Evolutionary conservation across 2,797 vertebrate genomes (phyloP).

Genomic region (Potorous gilbertii): DNA sequence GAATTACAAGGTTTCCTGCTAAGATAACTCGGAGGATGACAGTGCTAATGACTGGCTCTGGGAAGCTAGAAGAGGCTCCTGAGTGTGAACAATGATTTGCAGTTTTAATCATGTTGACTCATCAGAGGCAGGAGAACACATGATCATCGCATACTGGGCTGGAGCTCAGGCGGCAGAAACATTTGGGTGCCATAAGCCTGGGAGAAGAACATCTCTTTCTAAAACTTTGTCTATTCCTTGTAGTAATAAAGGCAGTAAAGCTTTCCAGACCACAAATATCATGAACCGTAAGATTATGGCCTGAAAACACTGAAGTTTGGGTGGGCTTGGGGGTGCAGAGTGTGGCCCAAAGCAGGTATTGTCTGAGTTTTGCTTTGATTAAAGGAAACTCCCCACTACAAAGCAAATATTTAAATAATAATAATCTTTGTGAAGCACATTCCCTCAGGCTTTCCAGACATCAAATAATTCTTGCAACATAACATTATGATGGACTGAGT

Average conservation of each 20-base stretch:
- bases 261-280: not conserved
- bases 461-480: constrained; percentile 1
- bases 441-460: constrained; percentile 8
- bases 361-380: not conserved
- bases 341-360: not conserved
- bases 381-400: not conserved
- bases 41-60: not conserved
- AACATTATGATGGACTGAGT: not conserved
- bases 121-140: not conserved
- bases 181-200: not conserved
- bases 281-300: not conserved
- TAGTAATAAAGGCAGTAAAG: not conserved
- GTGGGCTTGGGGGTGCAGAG: not conserved
- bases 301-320: not conserved
- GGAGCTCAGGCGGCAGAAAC: not conserved
- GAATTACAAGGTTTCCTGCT: not conserved
- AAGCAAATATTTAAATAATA: not conserved
- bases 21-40: too few species aligned
- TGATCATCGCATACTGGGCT: not conserved
- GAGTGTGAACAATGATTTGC: not conserved
- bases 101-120: not conserved
- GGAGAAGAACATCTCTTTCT: not conserved
- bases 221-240: not conserved
- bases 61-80: not conserved
- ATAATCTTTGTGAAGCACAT: constrained; percentile 2